These are phyloP conservation scores for Carassius gibelio DNA, from an alignment of 2,113 vertebrate species.

Conservation along the genomic window DNA sequence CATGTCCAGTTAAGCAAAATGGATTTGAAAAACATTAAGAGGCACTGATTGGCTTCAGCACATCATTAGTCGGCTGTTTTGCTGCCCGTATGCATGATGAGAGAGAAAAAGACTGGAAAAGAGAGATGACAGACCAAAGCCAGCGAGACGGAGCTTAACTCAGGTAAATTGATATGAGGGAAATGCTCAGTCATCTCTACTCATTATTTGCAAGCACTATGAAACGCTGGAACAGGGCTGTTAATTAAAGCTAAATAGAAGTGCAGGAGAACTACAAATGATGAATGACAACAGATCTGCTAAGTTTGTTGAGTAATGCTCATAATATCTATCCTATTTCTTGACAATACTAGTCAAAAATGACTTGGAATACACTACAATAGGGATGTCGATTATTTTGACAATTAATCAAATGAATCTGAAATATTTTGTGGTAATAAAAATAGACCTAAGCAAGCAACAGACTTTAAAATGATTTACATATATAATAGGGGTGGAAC, in stretches of 20 bases:
- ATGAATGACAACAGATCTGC: not conserved
- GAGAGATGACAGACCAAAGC: slow-evolving; percentile 30
- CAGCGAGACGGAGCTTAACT: slow-evolving; percentile 23
- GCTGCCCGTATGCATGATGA: slow-evolving; percentile 49
- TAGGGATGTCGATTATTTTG: no score
- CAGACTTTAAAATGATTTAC: no score
- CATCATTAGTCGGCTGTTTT: slow-evolving; percentile 64
- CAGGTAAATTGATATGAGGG: slow-evolving; percentile 28
- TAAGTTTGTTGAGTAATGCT: not conserved
- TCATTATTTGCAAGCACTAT: slow-evolving; percentile 7
- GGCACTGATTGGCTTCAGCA: slow-evolving; percentile 68
- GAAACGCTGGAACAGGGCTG: slow-evolving; percentile 1
- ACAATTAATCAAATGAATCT: no score
- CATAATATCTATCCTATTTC: not conserved
- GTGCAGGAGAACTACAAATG: not conserved
- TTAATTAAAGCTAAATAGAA: slow-evolving; percentile 18
- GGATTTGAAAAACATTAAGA: slow-evolving; percentile 70
- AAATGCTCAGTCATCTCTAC: slow-evolving; percentile 39
- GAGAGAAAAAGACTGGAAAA: slow-evolving; percentile 19
- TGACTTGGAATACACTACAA: not conserved
- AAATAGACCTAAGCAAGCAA: no score
- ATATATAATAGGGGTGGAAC: no score
- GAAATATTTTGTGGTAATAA: no score
- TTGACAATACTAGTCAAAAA: not conserved
- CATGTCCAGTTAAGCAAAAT: slow-evolving; percentile 75